These are phyloP conservation scores for Coregonus clupeaformis DNA, from an alignment of 2,113 vertebrate genomes.

Conservation along the genomic window DNA sequence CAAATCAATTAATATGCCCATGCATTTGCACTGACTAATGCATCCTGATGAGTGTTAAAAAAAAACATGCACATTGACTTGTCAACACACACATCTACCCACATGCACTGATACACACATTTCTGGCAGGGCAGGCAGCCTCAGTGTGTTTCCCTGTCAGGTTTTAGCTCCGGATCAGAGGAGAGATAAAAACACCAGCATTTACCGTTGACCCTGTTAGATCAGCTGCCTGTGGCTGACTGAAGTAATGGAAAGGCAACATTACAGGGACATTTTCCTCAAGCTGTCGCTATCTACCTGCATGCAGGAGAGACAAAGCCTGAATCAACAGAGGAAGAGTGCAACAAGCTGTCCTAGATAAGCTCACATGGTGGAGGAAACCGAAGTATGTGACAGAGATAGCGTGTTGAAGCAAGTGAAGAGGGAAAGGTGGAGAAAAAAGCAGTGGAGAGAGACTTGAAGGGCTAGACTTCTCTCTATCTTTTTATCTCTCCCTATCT, in stretches of 20 bases:
- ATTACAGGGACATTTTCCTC: no score
- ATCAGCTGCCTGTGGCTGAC: no score
- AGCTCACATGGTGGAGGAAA: background rate
- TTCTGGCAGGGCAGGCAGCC: background rate
- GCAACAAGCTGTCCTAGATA: background rate
- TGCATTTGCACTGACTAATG: no score
- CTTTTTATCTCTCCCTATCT: background rate
- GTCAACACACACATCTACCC: background rate
- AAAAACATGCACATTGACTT: no score
- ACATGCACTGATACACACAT: background rate
- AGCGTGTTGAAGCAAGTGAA: constrained; percentile 26
- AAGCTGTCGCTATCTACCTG: no score
- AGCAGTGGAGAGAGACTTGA: background rate
- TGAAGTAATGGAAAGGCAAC: no score
- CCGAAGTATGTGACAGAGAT: background rate
- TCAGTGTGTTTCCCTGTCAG: background rate
- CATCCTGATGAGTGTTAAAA: no score
- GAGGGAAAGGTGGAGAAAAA: constrained; percentile 2
- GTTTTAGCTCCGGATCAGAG: background rate
- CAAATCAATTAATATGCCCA: no score
- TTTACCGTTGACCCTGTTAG: no score
- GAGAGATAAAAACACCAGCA: background rate
- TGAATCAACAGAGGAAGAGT: background rate
- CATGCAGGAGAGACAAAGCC: background rate
- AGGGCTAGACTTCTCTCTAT: background rate